These are phyloP conservation scores for Microplitis manilae DNA, from an alignment of 2,888 invertebrate species.

Conservation along the genomic window DNA sequence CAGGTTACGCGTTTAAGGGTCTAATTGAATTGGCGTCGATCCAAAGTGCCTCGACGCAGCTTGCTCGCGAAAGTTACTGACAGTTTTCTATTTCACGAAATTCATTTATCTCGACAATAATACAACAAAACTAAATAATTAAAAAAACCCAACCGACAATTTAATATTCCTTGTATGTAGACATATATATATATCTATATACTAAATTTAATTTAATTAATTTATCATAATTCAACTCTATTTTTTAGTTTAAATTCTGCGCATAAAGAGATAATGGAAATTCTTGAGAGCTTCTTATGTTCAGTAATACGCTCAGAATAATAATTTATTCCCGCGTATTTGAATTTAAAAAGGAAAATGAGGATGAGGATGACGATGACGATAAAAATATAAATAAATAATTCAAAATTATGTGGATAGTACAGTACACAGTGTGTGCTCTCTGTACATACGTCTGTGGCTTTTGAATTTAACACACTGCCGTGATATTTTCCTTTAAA, in stretches of 20 bases:
- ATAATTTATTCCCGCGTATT: background rate
- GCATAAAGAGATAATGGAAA: background rate
- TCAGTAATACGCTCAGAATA: background rate
- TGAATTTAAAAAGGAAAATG: background rate
- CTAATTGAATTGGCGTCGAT: conserved; percentile 39
- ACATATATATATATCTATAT: background rate
- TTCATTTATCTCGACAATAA: background rate
- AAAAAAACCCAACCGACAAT: background rate
- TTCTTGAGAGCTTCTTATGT: background rate
- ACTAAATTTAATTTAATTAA: background rate
- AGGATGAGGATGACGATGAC: background rate
- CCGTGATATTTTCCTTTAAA: background rate
- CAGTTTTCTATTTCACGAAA: conserved; percentile 18
- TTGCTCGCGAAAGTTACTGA: conserved; percentile 18
- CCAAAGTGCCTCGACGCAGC: conserved; percentile 36
- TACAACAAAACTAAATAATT: background rate
- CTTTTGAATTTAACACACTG: background rate
- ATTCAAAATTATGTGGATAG: background rate
- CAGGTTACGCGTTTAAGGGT: conserved; percentile 35
- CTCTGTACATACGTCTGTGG: background rate
- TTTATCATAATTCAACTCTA: background rate
- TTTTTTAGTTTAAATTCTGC: background rate
- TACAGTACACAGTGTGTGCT: background rate
- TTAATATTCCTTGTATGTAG: too few species aligned
- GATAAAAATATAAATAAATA: background rate